A percentile compares a stretch with the other conserved stretches of the same genome.
phyloP scores from a whole-genome alignment of 2,113 vertebrate species.

The Pollachius pollachius region DNA sequence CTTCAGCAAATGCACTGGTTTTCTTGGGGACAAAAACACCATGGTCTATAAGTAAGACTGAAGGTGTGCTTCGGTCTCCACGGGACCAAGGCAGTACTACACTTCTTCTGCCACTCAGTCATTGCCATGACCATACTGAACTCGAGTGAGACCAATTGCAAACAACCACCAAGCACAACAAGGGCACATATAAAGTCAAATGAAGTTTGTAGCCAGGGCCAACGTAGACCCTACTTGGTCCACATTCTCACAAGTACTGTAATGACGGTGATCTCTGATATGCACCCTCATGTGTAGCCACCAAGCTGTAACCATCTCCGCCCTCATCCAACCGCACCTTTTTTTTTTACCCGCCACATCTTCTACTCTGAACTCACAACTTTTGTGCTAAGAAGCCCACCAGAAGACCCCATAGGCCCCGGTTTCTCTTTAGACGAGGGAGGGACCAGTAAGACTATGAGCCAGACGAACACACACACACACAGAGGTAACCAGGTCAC shows the following conservation, averaged over 20 bases:
- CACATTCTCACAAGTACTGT: slow-evolving; percentile 35
- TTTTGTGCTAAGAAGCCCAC: neutral
- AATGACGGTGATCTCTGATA: slow-evolving; percentile 26
- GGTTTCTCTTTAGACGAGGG: no score
- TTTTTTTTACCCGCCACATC: neutral
- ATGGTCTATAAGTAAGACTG: neutral
- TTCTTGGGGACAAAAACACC: neutral
- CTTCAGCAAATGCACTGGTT: neutral
- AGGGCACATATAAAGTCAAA: slow-evolving; percentile 9
- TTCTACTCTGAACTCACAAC: neutral
- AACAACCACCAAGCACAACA: neutral
- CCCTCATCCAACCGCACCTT: slow-evolving; percentile 7
- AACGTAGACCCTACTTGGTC: slow-evolving; percentile 15
- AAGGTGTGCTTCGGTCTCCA: no score
- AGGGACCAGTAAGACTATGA: no score
- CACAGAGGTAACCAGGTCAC: slow-evolving; percentile 25
- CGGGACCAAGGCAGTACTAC: neutral
- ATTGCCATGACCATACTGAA: neutral
- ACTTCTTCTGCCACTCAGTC: neutral
- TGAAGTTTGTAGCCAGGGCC: slow-evolving; percentile 31
- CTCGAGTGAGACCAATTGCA: neutral
- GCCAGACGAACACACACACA: no score
- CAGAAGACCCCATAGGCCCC: no score
- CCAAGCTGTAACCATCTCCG: neutral
- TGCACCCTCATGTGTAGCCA: slow-evolving; percentile 18